Base-by-base conservation (phyloP, 2,888 invertebrate species). In the Rhaphigaster nebulosa region DNA sequence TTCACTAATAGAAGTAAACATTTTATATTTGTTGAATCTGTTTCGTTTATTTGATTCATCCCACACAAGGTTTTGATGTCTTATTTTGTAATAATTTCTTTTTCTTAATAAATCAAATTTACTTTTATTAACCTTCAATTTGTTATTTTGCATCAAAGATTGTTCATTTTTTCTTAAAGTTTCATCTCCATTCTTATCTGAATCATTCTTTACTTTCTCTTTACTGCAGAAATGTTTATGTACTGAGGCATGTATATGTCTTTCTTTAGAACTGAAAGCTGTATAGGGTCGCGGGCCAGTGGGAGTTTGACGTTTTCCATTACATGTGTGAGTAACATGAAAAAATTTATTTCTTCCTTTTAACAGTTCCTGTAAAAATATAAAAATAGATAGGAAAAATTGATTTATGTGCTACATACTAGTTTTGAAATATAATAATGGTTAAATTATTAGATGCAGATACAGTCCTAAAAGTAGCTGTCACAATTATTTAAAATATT, bases 61-160 rank as follows among this genome's bases (percentile, higher is more conserved):
- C 84, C 84, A 84, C 18, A 84, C 84, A 84, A 84, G 84, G 23
- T 84, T 84, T 84, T 84, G 84, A n/a, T 45, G 84, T n/a, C 45
- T 84, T n/a, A 13, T 12, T 84, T 29, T 84, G 45, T 50, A 38
- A 84, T 10, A 26, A 50, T 50, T 13, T 50, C 84, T 84, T 84
- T 26, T 34, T n/a, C n/a, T 84, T 15, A n/a, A 5, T 13, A 84
- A 84, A 84, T 18, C 8, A 80, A 5, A 41, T 12, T 80, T 23
- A 41, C 23, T 80, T 45, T 41, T 45, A 45, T 84, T 38, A n/a
- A 12, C n/a, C 84, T 45, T 84, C n/a, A 23, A 76, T 38, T 84
- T n/a, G 0, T 84, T n/a, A n/a, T 84, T 84, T 45, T 41, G 8
- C 13, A 1, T 26, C n/a, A 50, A 84, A 15, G 41, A 3, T 84